Base-by-base conservation (phyloP, 2,797 vertebrate species). In the Melanotaenia pygmaea region DNA sequence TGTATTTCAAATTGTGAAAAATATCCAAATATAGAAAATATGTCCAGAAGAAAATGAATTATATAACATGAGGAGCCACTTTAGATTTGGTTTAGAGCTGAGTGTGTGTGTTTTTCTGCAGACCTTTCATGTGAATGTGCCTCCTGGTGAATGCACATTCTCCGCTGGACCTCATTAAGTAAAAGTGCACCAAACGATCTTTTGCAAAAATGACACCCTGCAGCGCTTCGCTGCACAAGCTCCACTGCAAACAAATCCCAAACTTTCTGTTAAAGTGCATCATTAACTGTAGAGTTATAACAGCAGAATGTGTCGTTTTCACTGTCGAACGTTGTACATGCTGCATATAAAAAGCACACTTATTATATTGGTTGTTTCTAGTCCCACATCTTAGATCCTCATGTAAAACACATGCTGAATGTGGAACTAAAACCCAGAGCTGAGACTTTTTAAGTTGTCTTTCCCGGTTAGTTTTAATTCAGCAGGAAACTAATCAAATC, bases 151-250 rank as follows among this genome's bases (percentile, higher is more conserved):
- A 14, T n/a, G 54, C 58, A 62, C 57, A 5, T 61, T 45, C 66
- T 56, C 50, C n/a, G 64, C 35, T 38, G 64, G 70, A 74, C 70
- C 70, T 75, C 28, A 47, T 86, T 81, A 77, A 74, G 50, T 51
- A 43, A 74, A 83, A 80, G 51, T 65, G 64, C 60, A 83, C 65
- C 72, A 57, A 43, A 72, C 1, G 51, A 83, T 72, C 71, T 78
- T 85, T 79, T 5, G 43, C 5, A 43, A 63, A 62, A 76, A 20
- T 0, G 38, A 58, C 67, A 24, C 53, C 66, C 61, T 57, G 76
- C 53, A 32, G 40, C 4, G 66, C 82, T 62, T 70, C 77, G 9
- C 65, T 76, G 77, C 70, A 77, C 76, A 60, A 50, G 76, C 70
- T 61, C 69, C 5, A 14, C 68, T 37, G 64, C 62, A 35, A 40